Base-by-base conservation (phyloP, 2,113 vertebrate species). In the Axis porcinus region DNA sequence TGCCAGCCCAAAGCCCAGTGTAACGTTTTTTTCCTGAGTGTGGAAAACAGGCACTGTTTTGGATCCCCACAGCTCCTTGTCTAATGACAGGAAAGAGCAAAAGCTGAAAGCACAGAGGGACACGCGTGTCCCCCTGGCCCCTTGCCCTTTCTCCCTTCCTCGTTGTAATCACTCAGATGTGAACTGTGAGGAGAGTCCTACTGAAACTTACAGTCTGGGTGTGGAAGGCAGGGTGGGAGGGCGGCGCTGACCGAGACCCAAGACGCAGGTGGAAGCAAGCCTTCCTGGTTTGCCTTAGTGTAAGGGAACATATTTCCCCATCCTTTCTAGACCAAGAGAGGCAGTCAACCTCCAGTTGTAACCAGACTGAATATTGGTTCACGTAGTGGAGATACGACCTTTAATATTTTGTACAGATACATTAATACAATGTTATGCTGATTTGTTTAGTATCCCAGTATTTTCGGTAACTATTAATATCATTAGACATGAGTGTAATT, bases 401-500 rank as follows among this genome's bases (percentile, higher is more conserved):
- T 86, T 76, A 85, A 64, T 43, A n/a, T 25, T 45, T 86, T 62
- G 33, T 30, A 15, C 55, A 67, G 76, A 79, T 16, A 85, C 15
- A 79, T 33, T 92, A 83, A 95, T 57, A 76, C 8, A 79, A 13
- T 86, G 47, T 76, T 94, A 47, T 43, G 36, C 52, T 88, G 55
- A 89, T 92, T 94, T 91, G 28, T 70, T 91, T 87, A 89, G 25
- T 83, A 45, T 57, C 23, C 27, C 40, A 58, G 1, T 96, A n/a
- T 91, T 96, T 97, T 97, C 12, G 1, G 3, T 83, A 97, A 95
- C 83, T 95, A 85, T 91, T 90, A 95, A 47, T 95, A 94, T 86
- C 43, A 96, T 85, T 84, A 93, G 60, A 67, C n/a, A 87, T 84
- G 55, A 96, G 43, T 67, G 4, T 87, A 70, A 47, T 91, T 85